Base-by-base conservation (phyloP, 2,888 invertebrate genomes). In the Hydrotaea diabolus region DNA sequence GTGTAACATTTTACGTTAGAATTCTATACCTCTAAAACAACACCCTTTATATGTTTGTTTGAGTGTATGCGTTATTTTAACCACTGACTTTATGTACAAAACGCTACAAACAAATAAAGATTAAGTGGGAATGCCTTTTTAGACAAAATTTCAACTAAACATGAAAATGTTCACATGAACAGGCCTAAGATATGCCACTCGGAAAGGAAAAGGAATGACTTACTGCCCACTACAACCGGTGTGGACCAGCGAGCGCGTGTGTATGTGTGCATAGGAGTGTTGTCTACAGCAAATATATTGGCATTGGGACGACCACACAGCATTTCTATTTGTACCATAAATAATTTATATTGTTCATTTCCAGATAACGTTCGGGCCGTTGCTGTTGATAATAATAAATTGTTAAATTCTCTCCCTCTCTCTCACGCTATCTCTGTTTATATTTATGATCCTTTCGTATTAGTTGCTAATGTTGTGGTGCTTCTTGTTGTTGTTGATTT, bases 321-420 rank as follows among this genome's bases (percentile, higher is more conserved):
- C 75, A 82, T 76, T 82, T 82, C 79, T 76, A 85, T 85, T 82
- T 85, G 59, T 57, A 76, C 64, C 66, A 85, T 81, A 77, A 85
- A 85, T 85, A 76, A 85, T 85, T 85, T 82, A 82, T 76, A 76
- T 69, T 73, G 59, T 77, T 77, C 76, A 17, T n/a, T 19, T 72
- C 19, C 19, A 21, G 66, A 39, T 66, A 66, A 66, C 62, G n/a
- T 46, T 69, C 43, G 69, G 73, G n/a, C 17, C 46, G 26, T 17
- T 46, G 15, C 15, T 73, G 69, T n/a, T 80, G 66, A 77, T 74
- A 80, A 80, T 74, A 84, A 81, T 81, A 84, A 78, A 84, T 84
- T 84, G 78, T 80, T 66, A 75, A 84, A 72, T 76, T 79, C 78
- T 78, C 31, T 31, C 31, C 7, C 31, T 31, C 31, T 31, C 3